Conservation (phyloP, 2,113 vertebrate genomes). For the Vidua chalybeata region DNA sequence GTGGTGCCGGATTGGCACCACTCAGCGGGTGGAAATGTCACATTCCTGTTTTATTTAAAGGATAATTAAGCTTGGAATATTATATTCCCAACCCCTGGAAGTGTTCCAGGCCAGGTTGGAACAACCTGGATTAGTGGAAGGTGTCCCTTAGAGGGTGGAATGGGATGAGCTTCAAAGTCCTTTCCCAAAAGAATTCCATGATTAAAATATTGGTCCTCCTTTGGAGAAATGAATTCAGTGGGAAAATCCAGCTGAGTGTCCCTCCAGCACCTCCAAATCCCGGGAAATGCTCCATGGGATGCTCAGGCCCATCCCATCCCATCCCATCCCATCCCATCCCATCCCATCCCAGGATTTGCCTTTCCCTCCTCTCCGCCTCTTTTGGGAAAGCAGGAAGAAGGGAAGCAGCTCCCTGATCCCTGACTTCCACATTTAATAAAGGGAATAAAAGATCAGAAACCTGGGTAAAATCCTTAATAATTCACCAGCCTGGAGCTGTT, state of each 20-base stretch:
- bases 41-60: slow-evolving; percentile 10
- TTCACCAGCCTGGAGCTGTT: not conserved
- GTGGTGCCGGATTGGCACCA: not conserved
- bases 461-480: not conserved
- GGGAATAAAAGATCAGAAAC: slow-evolving; percentile 57
- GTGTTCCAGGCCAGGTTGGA: not conserved
- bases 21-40: not conserved
- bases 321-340: not conserved
- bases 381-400: not conserved
- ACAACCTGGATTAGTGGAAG: not conserved
- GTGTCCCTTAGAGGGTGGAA: not conserved
- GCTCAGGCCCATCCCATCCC: not conserved
- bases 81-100: not conserved
- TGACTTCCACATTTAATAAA: slow-evolving; percentile 28
- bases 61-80: not conserved
- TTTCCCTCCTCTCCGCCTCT: not conserved
- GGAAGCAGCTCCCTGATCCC: not conserved
- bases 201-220: not conserved
- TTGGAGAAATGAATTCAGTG: not conserved
- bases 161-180: not conserved
- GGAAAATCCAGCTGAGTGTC: not conserved
- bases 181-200: not conserved
- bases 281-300: not conserved
- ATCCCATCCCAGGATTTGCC: not conserved
- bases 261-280: not conserved